Base-by-base conservation (phyloP, 2,797 vertebrate genomes). In the Scomberomorus guttatus region DNA sequence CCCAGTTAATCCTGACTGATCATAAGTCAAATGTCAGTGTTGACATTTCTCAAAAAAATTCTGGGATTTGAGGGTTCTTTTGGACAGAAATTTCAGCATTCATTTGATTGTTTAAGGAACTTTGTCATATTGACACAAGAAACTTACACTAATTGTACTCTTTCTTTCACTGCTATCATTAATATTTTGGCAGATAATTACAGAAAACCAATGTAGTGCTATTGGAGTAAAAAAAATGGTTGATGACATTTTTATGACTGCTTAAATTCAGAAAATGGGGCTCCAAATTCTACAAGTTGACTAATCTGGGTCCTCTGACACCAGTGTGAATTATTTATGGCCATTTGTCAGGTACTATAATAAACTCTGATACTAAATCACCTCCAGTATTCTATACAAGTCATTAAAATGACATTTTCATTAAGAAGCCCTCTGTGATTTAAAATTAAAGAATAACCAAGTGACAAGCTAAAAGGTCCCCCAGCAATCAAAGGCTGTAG, bases 341-440 rank as follows among this genome's bases (percentile, higher is more conserved):
- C 8, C 6, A 55, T 52, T 55, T 61, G 51, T 59, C 62, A 66
- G 27, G 20, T 48, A 32, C 15, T 58, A 12, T 32, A 56, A 75
- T 51, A 27, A 52, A 54, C 25, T 46, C 39, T 37, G 46, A 56
- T 37, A 44, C 37, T 69, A 52, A 63, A 24, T 39, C n/a, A 63
- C 57, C 57, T 68, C 39, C 12, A 42, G 14, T 11, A 25, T 68
- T 25, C 34, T 60, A 51, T 37, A 58, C 56, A 17, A 3, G 51
- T 55, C 37, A 54, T 62, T 66, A 59, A 50, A 78, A 61, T 25
- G 32, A 67, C 15, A 29, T 65, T 46, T 73, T 56, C 58, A 75
- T 68, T 50, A 51, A 61, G 51, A 72, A 81, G 67, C 72, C 75
- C 79, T 77, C 27, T 61, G 50, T 52, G 20, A 72, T 68, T 66